Base-by-base conservation (phyloP, 1,140 invertebrate genomes). In the Harpegnathos saltator region DNA sequence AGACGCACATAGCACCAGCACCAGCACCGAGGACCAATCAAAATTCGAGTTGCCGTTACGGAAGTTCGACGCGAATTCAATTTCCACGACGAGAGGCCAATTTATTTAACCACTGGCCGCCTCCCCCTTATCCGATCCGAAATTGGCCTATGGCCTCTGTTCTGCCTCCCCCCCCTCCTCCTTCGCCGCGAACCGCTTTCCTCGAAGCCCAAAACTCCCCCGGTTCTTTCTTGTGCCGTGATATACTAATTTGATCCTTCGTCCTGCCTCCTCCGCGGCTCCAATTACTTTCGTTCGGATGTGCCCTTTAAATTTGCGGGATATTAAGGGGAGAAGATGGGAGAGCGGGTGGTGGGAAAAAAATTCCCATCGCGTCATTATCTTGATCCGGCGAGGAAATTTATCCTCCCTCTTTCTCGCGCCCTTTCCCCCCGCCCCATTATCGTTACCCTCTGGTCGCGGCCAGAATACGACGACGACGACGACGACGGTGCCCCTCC, bases 11-110 rank as follows among this genome's bases (percentile, higher is more conserved):
- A 9, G 4, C 38, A 44, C 11, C 38, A n/a, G n/a, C n/a, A 44
- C 38, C 7, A 44, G 3, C 38, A 5, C 3, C 38, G 33, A 66
- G 17, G 50, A 4, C 33, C 33, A 63, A 74, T 62, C 62, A 75
- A 24, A 63, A 65, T 77, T 78, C 33, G 48, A 69, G 66, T 22
- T 12, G 33, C 68, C 19, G 63, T 29, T 26, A 71, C 65, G 65
- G 75, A 69, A 78, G 50, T 69, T 44, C 22, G 52, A 80, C 65
- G 24, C 12, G 33, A 80, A 80, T 80, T 71, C 75, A 80, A 80
- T 80, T 68, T 80, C 33, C 75, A 48, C 52, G 54, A 80, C 33
- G 33, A 71, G 33, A 71, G 75, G 22, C 33, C 75, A 80, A 80
- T 80, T 80, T 66, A 56, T 80, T 71, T 80, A 80, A 80, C 65